Percentiles rank a stretch among this genome's conserved stretches.
Evolutionary conservation across 1,140 invertebrate species (phyloP).

Genomic region (Micrasema minimum): DNA sequence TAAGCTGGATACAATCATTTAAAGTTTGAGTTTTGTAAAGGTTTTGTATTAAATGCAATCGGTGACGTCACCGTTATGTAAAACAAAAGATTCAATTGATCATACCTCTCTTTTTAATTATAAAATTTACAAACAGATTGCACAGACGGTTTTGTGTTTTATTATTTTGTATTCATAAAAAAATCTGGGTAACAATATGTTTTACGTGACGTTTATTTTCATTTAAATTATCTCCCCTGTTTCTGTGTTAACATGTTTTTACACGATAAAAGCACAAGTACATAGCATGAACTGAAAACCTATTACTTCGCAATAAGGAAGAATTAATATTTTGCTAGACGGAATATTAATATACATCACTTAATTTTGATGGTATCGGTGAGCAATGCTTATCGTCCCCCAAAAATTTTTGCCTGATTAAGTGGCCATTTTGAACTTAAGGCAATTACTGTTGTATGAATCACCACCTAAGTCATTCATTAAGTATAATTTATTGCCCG

Average conservation of each 20-base stretch:
- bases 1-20: too few relatives aligned
- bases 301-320: neutral
- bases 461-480: constrained; percentile 29
- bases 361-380: neutral
- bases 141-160: too few relatives aligned
- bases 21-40: too few relatives aligned
- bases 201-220: too few relatives aligned
- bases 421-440: constrained; percentile 13
- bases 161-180: too few relatives aligned
- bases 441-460: constrained; percentile 8
- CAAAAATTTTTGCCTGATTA: constrained; percentile 9
- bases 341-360: neutral
- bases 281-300: neutral
- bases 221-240: too few relatives aligned
- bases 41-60: too few relatives aligned
- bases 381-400: neutral
- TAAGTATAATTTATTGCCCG: constrained; percentile 20
- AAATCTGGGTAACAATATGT: too few relatives aligned
- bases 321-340: neutral
- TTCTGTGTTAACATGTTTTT: neutral
- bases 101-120: too few relatives aligned
- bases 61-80: too few relatives aligned
- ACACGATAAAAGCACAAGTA: neutral
- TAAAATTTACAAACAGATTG: too few relatives aligned
- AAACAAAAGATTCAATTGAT: too few relatives aligned